These are phyloP conservation scores for Diadophis punctatus DNA, from an alignment of 2,113 vertebrate genomes.

Conservation along the genomic window DNA sequence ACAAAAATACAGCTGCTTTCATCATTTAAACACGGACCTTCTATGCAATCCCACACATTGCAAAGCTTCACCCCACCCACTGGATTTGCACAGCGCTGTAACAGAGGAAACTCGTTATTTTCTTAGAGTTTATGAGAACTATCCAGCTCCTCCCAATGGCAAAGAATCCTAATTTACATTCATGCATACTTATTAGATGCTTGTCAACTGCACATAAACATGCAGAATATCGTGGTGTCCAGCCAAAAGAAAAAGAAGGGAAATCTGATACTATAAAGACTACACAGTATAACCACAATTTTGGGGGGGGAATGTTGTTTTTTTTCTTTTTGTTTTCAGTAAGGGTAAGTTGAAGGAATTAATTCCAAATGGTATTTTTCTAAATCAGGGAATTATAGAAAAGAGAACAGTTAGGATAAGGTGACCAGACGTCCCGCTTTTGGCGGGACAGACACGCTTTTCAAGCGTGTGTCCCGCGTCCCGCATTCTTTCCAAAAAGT, in stretches of 20 bases:
- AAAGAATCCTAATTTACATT: neutral
- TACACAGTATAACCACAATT: neutral
- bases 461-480: too few relatives aligned
- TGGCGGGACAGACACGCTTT: too few relatives aligned
- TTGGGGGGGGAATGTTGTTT: neutral
- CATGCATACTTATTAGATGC: neutral
- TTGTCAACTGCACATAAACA: neutral
- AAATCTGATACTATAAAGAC: neutral
- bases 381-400: neutral
- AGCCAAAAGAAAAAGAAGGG: neutral
- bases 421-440: too few relatives aligned
- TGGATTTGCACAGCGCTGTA: neutral
- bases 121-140: neutral
- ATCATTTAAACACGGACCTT: neutral
- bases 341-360: neutral
- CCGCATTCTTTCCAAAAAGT: too few relatives aligned
- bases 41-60: neutral
- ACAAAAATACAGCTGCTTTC: neutral
- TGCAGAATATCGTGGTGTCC: neutral
- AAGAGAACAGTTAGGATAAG: neutral
- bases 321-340: neutral
- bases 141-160: neutral
- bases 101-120: neutral
- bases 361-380: neutral
- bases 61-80: neutral